A percentile compares a stretch with the other conserved stretches of the same genome.
Evolutionary conservation across 2,113 vertebrate species (phyloP).

Genomic region (Hippopotamus amphibius): DNA sequence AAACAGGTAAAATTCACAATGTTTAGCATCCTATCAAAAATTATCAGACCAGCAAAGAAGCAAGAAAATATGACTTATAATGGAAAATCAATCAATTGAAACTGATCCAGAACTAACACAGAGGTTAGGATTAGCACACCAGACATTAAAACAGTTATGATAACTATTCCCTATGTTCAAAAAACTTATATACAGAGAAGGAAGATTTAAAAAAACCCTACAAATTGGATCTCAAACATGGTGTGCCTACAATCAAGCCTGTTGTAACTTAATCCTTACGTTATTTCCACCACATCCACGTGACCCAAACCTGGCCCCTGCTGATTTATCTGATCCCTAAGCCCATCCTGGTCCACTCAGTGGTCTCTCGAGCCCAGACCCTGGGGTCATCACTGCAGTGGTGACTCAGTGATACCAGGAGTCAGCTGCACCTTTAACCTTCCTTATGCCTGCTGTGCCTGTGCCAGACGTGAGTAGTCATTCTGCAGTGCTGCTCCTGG

Average conservation of each 20-base stretch:
- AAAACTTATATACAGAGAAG: not conserved
- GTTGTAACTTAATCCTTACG: not conserved
- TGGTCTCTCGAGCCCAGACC: not conserved
- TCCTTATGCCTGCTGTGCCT: not conserved
- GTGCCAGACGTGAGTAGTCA: not conserved
- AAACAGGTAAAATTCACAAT: not conserved
- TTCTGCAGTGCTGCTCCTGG: not conserved
- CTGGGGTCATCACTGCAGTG: not conserved
- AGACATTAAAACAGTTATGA: not conserved
- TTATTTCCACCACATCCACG: not conserved
- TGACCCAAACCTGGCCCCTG: not conserved
- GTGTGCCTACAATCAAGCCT: not conserved
- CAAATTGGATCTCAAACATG: not conserved
- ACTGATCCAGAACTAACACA: not conserved
- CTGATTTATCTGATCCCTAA: not conserved
- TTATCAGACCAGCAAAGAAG: not conserved
- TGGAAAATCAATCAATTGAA: not conserved
- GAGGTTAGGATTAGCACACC: not conserved
- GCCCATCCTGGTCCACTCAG: not conserved
- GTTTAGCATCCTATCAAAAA: constrained; percentile 30
- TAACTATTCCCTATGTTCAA: not conserved
- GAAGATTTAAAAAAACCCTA: not conserved
- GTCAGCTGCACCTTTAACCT: not conserved
- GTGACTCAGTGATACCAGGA: not conserved
- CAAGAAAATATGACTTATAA: not conserved